Conservation (phyloP, 2,113 vertebrate species). For the Mormyrus iriodes region DNA sequence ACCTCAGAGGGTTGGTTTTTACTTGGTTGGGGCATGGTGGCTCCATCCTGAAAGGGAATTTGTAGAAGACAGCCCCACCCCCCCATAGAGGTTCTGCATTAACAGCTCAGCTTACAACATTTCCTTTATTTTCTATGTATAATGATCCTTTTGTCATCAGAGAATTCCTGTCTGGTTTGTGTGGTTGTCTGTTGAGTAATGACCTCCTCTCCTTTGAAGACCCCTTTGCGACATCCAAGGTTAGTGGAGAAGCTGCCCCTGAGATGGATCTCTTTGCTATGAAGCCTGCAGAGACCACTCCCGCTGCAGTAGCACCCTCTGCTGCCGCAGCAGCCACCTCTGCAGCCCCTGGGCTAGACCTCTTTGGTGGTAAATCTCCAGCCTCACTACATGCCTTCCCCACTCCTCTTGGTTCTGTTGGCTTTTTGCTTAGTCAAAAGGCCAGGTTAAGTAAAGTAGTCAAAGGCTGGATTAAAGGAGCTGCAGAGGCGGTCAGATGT, state of each 20-base stretch:
- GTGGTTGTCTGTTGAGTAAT: background rate
- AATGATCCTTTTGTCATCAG: background rate
- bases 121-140: background rate
- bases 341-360: conserved; percentile 78
- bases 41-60: background rate
- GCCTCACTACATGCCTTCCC: conserved; percentile 36
- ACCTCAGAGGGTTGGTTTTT: background rate
- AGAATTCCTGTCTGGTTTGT: background rate
- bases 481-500: background rate
- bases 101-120: background rate
- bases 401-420: conserved; percentile 2
- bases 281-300: conserved; percentile 78
- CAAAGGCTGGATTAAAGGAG: background rate
- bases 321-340: conserved; percentile 53
- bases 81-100: background rate
- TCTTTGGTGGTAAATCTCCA: conserved; percentile 88
- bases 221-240: conserved; percentile 83
- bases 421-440: background rate
- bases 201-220: conserved; percentile 66
- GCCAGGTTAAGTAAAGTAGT: background rate
- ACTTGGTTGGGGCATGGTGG: background rate
- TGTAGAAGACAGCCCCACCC: background rate
- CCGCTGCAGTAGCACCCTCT: conserved; percentile 74
- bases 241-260: conserved; percentile 69
- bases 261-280: conserved; percentile 93